Base-by-base conservation (phyloP, 2,888 invertebrate species). In the Spialia ferax region DNA sequence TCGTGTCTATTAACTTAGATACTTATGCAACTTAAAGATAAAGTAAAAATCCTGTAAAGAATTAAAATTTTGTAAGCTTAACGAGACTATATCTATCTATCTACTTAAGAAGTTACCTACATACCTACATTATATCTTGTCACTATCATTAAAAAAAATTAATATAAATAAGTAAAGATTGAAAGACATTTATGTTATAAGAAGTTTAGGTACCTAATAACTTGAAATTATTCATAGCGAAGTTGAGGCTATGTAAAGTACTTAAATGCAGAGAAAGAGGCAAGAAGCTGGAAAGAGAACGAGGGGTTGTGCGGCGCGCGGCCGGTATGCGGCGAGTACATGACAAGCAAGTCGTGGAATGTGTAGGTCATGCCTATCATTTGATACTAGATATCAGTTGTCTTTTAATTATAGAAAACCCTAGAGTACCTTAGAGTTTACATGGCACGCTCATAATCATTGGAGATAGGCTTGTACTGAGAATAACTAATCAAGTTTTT, bases 341-440 rank as follows among this genome's bases (percentile, higher is more conserved):
- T 38, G 48, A 64, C 20, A 59, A 61, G 52, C 60, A 42, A 60
- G 60, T 60, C 54, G 54, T 66, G 66, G 66, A 66, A 66, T 66
- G 66, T 66, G 66, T 66, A 66, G 66, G 66, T 66, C 66, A 66
- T 59, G 38, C 60, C 54, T 38, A 60, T 54, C 65, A 29, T 52
- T 59, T 59, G 65, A 65, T 65, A 65, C 57, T 11, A 38, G 65
- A 59, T 65, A 57, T 60, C 60, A 60, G 29, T 60, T 52, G 50
- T 23, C 23, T 23, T 52, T 23, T 23, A 2, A 18, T 20, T 48
- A 20, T 20, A 48, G 48, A 48, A 20, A 20, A 20, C 3, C 45
- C 48, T 48, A 6, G 11, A 10, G 20, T 48, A 20, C 2, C 48
- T 20, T 18, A 48, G 11, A 18, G 18, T 48, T 18, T 10, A 48